These are phyloP conservation scores for Tursiops truncatus DNA, from an alignment of 2,113 vertebrate species.

Conservation along the genomic window DNA sequence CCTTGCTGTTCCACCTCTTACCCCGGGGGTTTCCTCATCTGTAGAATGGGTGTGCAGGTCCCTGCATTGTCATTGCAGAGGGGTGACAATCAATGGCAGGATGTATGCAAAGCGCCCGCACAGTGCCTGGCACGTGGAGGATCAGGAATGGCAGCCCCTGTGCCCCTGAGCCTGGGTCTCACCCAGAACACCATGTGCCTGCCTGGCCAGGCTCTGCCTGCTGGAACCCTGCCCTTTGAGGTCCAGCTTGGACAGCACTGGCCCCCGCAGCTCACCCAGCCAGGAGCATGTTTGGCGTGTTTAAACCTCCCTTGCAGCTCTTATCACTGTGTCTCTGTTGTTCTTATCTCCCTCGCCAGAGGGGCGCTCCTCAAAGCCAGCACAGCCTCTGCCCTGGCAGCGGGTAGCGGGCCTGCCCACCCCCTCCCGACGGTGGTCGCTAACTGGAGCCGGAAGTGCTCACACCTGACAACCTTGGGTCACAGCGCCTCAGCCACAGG, in stretches of 20 bases:
- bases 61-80: background rate
- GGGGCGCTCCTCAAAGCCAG: background rate
- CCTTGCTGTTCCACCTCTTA: background rate
- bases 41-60: background rate
- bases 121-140: background rate
- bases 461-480: background rate
- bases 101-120: accelerated
- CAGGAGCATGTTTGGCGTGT: accelerated
- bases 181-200: background rate
- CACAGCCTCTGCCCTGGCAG: background rate
- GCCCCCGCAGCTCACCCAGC: accelerated
- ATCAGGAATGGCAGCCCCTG: background rate
- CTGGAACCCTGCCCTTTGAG: background rate
- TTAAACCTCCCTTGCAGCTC: background rate
- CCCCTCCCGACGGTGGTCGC: background rate
- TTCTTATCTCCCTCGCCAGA: background rate
- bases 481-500: background rate
- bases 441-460: background rate
- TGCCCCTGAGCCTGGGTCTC: background rate
- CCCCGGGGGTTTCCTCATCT: background rate
- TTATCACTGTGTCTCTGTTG: background rate
- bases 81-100: background rate
- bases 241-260: background rate
- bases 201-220: background rate
- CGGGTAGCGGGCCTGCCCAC: background rate